Conservation (phyloP, 1,140 invertebrate genomes). For the Heterodera schachtii region DNA sequence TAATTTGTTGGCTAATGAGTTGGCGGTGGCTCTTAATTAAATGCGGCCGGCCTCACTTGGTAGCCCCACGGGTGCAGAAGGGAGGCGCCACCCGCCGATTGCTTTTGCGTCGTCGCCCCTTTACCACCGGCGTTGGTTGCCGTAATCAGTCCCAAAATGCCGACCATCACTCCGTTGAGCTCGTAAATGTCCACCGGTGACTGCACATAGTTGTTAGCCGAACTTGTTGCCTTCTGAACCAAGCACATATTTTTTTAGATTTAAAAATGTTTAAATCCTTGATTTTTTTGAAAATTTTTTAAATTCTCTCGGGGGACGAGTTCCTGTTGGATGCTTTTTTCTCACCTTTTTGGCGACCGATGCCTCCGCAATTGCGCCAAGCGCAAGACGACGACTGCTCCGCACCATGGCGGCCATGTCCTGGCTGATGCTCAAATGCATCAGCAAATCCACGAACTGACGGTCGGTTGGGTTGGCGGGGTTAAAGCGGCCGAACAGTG, state of each 20-base stretch:
- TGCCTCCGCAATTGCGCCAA: neutral
- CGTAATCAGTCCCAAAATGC: conserved; percentile 16
- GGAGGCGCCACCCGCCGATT: neutral
- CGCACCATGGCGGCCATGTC: conserved; percentile 28
- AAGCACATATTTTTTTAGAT: no score
- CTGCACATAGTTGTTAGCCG: conserved; percentile 26
- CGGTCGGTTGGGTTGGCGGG: conserved; percentile 23
- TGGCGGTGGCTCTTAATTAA: no score
- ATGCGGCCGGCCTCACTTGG: conserved; percentile 15
- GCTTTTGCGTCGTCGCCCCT: neutral
- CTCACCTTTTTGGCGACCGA: neutral
- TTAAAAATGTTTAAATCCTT: no score
- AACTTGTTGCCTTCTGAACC: neutral
- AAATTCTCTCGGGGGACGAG: no score
- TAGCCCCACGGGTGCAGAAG: conserved; percentile 44
- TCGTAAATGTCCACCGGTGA: conserved; percentile 37
- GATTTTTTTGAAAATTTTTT: no score
- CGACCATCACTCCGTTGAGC: conserved; percentile 28
- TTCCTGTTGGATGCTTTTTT: neutral
- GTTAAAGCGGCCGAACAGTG: conserved; percentile 32
- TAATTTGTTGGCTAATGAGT: neutral
- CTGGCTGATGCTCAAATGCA: conserved; percentile 36
- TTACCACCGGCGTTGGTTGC: neutral
- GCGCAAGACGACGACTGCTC: neutral
- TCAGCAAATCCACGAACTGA: conserved; percentile 39